phyloP scores from a whole-genome alignment of 1,140 invertebrate species.

The Apis laboriosa region DNA sequence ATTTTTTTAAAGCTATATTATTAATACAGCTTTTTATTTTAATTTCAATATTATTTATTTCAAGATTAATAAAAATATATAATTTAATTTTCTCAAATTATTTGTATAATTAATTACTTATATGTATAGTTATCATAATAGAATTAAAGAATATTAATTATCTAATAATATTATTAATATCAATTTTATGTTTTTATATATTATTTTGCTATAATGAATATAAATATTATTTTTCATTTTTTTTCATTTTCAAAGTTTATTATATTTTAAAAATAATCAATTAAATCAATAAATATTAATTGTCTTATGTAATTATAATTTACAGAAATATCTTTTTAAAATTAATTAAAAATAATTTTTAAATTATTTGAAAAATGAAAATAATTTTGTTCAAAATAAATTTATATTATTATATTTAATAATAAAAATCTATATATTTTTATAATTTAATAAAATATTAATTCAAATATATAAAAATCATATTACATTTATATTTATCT shows the following conservation, averaged over 20 bases:
- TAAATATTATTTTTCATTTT: background rate
- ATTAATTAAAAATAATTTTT: too few relatives aligned
- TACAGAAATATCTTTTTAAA: background rate
- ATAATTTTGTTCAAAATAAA: background rate
- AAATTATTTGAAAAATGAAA: background rate
- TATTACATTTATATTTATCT: background rate
- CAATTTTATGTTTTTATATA: constrained; percentile 6
- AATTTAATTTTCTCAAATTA: background rate
- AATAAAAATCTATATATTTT: background rate
- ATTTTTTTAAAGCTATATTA: background rate
- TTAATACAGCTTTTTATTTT: background rate
- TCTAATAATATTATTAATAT: background rate
- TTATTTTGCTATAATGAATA: background rate
- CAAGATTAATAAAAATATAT: background rate
- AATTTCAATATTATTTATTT: background rate
- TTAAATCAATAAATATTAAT: background rate
- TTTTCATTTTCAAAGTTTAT: background rate
- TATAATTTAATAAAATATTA: background rate
- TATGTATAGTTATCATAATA: background rate
- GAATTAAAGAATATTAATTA: background rate
- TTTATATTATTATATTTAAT: background rate
- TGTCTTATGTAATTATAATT: constrained; percentile 1
- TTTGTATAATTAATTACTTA: background rate
- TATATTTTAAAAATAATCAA: background rate
- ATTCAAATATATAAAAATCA: background rate